These are phyloP conservation scores for Pelecanus crispus DNA, from an alignment of 2,113 vertebrate species.

Conservation along the genomic window DNA sequence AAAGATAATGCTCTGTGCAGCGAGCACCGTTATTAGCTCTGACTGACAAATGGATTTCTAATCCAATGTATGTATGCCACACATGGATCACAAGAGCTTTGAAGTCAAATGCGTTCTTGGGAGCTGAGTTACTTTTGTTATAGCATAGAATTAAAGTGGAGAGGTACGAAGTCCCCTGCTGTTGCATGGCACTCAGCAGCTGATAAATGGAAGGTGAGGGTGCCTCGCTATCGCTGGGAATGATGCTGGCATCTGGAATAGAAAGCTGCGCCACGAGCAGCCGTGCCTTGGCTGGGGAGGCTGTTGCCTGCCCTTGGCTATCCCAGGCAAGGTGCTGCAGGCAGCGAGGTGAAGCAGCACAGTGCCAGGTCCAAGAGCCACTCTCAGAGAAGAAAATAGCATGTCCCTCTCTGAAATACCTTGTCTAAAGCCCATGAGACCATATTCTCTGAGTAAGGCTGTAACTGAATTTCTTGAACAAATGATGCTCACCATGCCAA, in stretches of 20 bases:
- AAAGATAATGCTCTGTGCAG: constrained; percentile 23
- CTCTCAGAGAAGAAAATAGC: neutral
- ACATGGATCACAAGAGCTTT: constrained; percentile 4
- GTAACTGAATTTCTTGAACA: neutral
- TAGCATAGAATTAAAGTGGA: neutral
- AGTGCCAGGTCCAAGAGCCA: neutral
- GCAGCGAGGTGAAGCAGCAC: neutral
- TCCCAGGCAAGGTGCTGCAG: neutral
- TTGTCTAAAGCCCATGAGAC: neutral
- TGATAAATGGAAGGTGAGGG: neutral
- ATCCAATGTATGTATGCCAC: neutral
- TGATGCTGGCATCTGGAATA: neutral
- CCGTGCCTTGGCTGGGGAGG: neutral
- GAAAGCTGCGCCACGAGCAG: neutral
- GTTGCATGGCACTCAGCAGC: neutral
- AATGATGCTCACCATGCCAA: neutral
- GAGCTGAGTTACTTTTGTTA: neutral
- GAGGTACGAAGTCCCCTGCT: neutral
- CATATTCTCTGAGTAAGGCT: neutral
- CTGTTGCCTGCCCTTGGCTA: neutral
- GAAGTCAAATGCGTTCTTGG: neutral
- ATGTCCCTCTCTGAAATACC: neutral
- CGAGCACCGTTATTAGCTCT: neutral
- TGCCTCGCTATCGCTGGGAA: neutral
- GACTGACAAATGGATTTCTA: constrained; percentile 48